Conservation (phyloP, 2,888 invertebrate genomes). For the Acanthosepion esculentum region DNA sequence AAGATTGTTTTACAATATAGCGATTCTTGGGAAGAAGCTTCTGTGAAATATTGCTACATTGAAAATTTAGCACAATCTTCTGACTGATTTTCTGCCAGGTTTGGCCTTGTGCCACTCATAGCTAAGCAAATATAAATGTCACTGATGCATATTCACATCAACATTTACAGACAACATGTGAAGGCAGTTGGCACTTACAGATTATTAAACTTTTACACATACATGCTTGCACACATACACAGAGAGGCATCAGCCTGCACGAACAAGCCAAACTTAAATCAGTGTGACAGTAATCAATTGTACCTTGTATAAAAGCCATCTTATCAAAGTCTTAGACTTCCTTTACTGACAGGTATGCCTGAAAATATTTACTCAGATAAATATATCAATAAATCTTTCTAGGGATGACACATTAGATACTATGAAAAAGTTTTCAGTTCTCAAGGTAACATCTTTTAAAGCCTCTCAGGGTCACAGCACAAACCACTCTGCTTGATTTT, state of each 20-base stretch:
- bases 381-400: conserved; percentile 21
- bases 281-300: background rate
- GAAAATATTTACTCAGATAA: background rate
- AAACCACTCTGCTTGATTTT: background rate
- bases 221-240: background rate
- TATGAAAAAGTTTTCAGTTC: background rate
- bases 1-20: no score
- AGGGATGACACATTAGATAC: background rate
- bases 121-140: no score
- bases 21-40: no score
- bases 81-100: no score
- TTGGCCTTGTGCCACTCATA: no score
- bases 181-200: background rate
- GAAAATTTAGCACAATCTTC: no score
- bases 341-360: background rate
- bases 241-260: background rate
- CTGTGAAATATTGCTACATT: no score
- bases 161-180: no score
- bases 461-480: background rate
- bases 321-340: background rate
- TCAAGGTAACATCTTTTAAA: background rate
- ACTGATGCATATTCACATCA: no score
- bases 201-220: background rate
- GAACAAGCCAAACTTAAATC: background rate
- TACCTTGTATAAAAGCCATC: background rate